Evolutionary conservation across 2,113 vertebrate genomes (phyloP).

Genomic region (Alouatta palliata): DNA sequence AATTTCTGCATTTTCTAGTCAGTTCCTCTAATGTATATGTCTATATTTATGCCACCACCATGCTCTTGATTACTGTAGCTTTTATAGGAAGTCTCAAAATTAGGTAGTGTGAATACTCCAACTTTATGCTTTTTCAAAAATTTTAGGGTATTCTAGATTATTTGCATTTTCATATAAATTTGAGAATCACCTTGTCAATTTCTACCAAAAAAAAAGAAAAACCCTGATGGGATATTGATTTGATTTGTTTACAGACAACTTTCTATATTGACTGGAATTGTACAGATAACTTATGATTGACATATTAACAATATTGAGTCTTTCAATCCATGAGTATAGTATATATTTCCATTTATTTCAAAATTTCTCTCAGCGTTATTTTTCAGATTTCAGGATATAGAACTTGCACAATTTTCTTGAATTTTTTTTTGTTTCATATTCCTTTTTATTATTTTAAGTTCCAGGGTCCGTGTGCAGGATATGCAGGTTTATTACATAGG

Average conservation of each 20-base stretch:
- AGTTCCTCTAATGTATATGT: background rate
- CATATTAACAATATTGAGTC: background rate
- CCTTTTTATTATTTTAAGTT: too few relatives aligned
- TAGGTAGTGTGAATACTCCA: background rate
- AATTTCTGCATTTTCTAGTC: background rate
- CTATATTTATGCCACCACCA: background rate
- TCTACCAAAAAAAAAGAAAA: background rate
- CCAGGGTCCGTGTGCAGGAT: too few relatives aligned
- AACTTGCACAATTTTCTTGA: background rate
- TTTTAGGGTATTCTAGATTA: background rate
- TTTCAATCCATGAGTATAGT: background rate
- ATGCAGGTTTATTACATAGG: too few relatives aligned
- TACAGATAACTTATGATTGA: background rate
- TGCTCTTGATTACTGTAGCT: background rate
- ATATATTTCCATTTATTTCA: background rate
- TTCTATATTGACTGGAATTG: background rate
- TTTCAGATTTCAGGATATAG: background rate
- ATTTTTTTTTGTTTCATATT: background rate
- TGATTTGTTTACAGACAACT: background rate
- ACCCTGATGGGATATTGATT: background rate
- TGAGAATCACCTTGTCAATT: background rate
- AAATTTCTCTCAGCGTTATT: background rate
- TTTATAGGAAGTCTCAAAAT: background rate
- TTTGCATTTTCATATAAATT: background rate
- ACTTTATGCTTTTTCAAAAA: background rate